Evolutionary conservation across 2,113 vertebrate genomes (phyloP).

Genomic region (Entosphenus tridentatus): DNA sequence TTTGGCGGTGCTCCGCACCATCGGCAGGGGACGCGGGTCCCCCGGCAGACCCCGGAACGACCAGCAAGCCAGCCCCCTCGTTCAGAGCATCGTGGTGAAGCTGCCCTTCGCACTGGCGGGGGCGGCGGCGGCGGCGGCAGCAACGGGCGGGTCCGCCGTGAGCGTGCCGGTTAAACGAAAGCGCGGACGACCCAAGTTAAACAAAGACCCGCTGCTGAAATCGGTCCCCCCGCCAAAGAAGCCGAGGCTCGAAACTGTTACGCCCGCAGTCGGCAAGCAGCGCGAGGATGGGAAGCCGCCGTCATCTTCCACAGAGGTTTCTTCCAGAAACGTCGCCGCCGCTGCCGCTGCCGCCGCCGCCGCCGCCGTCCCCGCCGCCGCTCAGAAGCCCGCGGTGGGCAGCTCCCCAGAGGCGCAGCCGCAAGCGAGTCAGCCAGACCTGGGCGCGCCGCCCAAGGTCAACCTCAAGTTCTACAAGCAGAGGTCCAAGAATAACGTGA

Average conservation of each 20-base stretch:
- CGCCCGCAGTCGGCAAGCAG: too few species aligned
- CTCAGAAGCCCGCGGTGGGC: too few species aligned
- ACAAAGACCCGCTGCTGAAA: not conserved
- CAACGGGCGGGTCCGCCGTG: not conserved
- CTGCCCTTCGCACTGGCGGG: too few species aligned
- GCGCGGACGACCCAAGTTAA: too few species aligned
- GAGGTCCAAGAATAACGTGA: not conserved
- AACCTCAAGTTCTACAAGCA: conserved; percentile 6
- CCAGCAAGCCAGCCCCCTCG: not conserved
- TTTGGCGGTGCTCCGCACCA: too few species aligned
- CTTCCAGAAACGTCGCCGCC: too few species aligned
- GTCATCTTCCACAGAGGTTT: too few species aligned
- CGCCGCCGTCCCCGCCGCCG: too few species aligned
- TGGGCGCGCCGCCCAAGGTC: conserved; percentile 2
- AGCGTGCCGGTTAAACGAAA: too few species aligned
- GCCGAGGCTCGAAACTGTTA: not conserved
- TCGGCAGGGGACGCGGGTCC: not conserved
- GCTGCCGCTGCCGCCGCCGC: too few species aligned
- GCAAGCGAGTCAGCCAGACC: not conserved
- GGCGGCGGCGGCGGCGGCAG: not conserved
- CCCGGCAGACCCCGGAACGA: conserved; percentile 2
- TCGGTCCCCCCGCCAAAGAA: not conserved
- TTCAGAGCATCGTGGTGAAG: conserved; percentile 2
- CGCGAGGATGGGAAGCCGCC: too few species aligned
- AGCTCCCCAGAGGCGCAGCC: too few species aligned